Evolutionary conservation across 2,113 vertebrate genomes (phyloP), one percentile per base, ranked within the genome.

Genomic region (Catagonus wagneri): DNA sequence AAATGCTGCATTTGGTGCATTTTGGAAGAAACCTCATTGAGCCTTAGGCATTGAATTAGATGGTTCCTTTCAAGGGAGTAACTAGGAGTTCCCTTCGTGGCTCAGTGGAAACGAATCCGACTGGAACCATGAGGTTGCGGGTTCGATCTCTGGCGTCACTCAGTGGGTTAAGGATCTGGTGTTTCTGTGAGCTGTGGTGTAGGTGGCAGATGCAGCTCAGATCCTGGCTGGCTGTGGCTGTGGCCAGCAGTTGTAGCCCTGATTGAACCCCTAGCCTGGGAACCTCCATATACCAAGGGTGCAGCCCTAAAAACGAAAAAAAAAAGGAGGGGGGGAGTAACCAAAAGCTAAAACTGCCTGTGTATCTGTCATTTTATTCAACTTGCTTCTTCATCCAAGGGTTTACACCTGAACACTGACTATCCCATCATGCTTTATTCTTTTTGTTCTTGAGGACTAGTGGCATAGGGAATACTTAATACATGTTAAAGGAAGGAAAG

Each of bases 21-120:
- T 98, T 91, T 65, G n/a, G 52, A 63, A 95, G 50, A 54, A 75
- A 93, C 9, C 22, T 91, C 85, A 52, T 36, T 3, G 34, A 54
- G 50, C 6, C 66, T 8, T 87, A 27, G 60, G 66, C 1, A 0
- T 0, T 27, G n/a, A 81, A 75, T 94, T 32, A 93, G 39, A 11
- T 1, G 27, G 56, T 20, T 14, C 25, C 23, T 90, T 3, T 65
- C 27, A 95, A 16, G 6, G 93, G 85, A 97, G 66, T 7, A 68
- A 2, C 13, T 13, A 61, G 44, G 44, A 44, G 44, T 44, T 44
- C 44, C 44, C 8, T 4, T 44, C 8, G 44, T 44, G 44, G 44
- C 44, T 4, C 44, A 44, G 44, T 44, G 44, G 44, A 44, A 44
- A 44, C 44, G 44, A 44, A 44, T 44, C 5, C 44, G 44, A 44